These are phyloP conservation scores for Hydrotaea diabolus DNA, from an alignment of 2,888 invertebrate genomes.

Conservation along the genomic window DNA sequence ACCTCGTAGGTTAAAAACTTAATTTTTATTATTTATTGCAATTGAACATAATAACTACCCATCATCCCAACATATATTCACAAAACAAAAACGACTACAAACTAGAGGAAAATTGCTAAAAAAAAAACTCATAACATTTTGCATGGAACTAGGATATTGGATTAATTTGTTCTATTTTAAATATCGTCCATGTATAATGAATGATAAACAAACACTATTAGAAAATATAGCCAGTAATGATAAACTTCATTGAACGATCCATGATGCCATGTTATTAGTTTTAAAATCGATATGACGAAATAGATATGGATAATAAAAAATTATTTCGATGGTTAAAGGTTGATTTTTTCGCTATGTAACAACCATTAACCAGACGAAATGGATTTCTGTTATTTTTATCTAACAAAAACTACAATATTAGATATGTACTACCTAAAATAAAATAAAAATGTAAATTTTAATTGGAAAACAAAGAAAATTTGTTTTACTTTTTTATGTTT, in stretches of 20 bases:
- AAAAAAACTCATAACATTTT: not conserved
- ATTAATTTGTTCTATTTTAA: not conserved
- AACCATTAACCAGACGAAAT: not conserved
- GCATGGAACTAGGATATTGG: not conserved
- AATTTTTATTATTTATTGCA: constrained; percentile 22
- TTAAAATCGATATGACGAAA: constrained; percentile 23
- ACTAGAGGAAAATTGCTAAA: not conserved
- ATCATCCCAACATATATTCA: not conserved
- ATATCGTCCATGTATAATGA: not conserved
- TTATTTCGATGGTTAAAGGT: not conserved
- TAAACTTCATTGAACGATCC: not conserved
- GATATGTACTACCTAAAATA: constrained; percentile 12
- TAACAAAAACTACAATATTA: not conserved
- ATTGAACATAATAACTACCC: not conserved
- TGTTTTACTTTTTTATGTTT: not conserved
- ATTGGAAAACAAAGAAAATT: not conserved
- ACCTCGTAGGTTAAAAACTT: not conserved
- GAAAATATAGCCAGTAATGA: constrained; percentile 22
- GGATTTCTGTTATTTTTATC: not conserved
- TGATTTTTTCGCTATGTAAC: no score
- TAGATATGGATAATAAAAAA: constrained; percentile 12
- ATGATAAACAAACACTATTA: not conserved
- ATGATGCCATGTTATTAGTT: constrained; percentile 29
- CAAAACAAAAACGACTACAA: not conserved
- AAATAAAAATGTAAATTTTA: constrained; percentile 16